These are phyloP conservation scores for Lydus trimaculatus DNA, from an alignment of 2,888 invertebrate genomes.

Conservation along the genomic window DNA sequence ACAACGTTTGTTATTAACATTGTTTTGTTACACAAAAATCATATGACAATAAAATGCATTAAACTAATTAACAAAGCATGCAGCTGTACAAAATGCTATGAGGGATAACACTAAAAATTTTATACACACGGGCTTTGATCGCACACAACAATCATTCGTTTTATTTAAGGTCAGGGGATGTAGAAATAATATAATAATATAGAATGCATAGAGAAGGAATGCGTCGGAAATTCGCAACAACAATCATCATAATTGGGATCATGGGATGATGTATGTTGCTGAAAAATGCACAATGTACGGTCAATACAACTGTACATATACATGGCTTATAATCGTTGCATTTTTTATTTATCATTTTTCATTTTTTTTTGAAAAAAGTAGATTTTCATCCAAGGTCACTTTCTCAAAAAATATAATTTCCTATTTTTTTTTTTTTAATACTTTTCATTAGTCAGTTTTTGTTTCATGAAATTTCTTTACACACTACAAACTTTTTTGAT, in stretches of 20 bases:
- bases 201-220: slow-evolving; percentile 59
- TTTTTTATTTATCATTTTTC: slow-evolving; percentile 26
- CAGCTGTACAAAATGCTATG: slow-evolving; percentile 60
- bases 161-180: slow-evolving; percentile 36
- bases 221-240: slow-evolving; percentile 43
- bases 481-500: slow-evolving; percentile 50
- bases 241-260: background rate
- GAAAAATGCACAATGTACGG: slow-evolving; percentile 48
- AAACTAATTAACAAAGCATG: slow-evolving; percentile 57
- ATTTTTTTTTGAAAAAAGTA: slow-evolving; percentile 47
- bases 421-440: slow-evolving; percentile 50
- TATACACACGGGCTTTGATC: slow-evolving; percentile 35
- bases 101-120: slow-evolving; percentile 54
- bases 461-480: slow-evolving; percentile 51
- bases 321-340: slow-evolving; percentile 46
- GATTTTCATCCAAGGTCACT: slow-evolving; percentile 61
- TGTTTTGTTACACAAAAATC: background rate
- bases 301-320: slow-evolving; percentile 38
- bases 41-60: slow-evolving; percentile 34
- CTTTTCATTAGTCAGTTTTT: slow-evolving; percentile 47
- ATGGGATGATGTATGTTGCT: slow-evolving; percentile 14
- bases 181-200: slow-evolving; percentile 50
- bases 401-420: slow-evolving; percentile 61
- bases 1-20: background rate
- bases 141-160: slow-evolving; percentile 39